Evolutionary conservation across 2,797 vertebrate genomes (phyloP).

Genomic region (Cyprinodon diabolis): DNA sequence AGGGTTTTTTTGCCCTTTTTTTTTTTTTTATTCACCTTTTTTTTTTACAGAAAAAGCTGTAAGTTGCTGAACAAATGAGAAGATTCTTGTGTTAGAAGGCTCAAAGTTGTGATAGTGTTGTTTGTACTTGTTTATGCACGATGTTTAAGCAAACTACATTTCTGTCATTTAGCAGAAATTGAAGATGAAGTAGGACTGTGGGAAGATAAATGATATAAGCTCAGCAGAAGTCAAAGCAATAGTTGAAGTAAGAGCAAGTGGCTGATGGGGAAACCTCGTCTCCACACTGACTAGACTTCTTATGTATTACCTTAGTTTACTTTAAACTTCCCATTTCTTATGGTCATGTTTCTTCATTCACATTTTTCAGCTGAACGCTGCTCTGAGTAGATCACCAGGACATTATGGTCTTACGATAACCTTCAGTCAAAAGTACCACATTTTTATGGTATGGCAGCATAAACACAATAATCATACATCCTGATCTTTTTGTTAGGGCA

Average conservation of each 20-base stretch:
- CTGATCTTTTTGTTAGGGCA: not conserved
- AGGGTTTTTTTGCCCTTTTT: not conserved
- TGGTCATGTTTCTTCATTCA: not conserved
- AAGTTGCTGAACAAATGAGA: not conserved
- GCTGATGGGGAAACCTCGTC: slow-evolving; percentile 1
- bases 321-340: not conserved
- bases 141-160: not conserved
- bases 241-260: not conserved
- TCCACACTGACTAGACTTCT: not conserved
- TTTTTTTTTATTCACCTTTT: not conserved
- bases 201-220: slow-evolving; percentile 1
- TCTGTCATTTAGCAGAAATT: not conserved
- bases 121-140: not conserved
- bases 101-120: not conserved
- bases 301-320: not conserved
- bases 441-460: not conserved
- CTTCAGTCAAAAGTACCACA: not conserved
- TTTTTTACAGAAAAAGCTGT: not conserved
- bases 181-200: not conserved
- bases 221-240: not conserved
- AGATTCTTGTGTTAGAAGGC: not conserved
- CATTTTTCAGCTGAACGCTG: not conserved
- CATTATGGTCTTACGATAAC: not conserved
- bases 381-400: not conserved
- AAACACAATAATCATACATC: too few relatives aligned